Evolutionary conservation across 1,140 invertebrate species (phyloP).

Genomic region (Temnothorax nylanderi): DNA sequence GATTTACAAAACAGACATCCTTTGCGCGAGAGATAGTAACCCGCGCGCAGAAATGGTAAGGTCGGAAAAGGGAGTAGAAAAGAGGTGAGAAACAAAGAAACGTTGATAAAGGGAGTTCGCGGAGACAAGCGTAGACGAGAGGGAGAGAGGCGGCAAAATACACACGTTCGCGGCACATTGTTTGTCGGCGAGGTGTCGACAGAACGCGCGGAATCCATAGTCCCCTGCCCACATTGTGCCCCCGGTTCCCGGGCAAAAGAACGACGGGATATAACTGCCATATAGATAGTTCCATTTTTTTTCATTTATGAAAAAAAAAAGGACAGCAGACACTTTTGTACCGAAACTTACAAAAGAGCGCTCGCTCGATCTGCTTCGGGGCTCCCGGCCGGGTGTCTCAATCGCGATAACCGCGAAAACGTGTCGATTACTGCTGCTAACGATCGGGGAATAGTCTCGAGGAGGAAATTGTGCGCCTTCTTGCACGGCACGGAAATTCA

Average conservation of each 20-base stretch:
- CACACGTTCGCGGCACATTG: constrained; percentile 66
- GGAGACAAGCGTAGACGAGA: constrained; percentile 5
- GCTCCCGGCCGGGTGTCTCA: not conserved
- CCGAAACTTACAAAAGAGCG: constrained; percentile 61
- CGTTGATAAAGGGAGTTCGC: constrained; percentile 42
- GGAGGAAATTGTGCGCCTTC: not conserved
- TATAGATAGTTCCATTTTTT: constrained; percentile 32
- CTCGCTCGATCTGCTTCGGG: constrained; percentile 1
- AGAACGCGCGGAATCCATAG: constrained; percentile 29
- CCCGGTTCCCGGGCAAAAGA: not conserved
- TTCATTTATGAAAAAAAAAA: constrained; percentile 62
- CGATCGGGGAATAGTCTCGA: not conserved
- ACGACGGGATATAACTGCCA: constrained; percentile 20
- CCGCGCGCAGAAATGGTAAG: not conserved
- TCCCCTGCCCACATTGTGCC: not conserved
- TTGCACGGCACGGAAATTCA: not conserved
- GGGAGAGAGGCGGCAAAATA: constrained; percentile 43
- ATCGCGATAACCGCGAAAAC: constrained; percentile 35
- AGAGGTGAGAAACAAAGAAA: constrained; percentile 65
- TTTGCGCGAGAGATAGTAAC: constrained; percentile 48
- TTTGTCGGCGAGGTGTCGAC: constrained; percentile 55
- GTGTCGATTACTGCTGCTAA: constrained; percentile 51
- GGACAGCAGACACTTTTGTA: constrained; percentile 69
- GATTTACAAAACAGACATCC: constrained; percentile 71
- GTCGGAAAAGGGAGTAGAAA: constrained; percentile 46